Evolutionary conservation across 2,888 invertebrate genomes (phyloP).

Genomic region (Lissonota sp.): DNA sequence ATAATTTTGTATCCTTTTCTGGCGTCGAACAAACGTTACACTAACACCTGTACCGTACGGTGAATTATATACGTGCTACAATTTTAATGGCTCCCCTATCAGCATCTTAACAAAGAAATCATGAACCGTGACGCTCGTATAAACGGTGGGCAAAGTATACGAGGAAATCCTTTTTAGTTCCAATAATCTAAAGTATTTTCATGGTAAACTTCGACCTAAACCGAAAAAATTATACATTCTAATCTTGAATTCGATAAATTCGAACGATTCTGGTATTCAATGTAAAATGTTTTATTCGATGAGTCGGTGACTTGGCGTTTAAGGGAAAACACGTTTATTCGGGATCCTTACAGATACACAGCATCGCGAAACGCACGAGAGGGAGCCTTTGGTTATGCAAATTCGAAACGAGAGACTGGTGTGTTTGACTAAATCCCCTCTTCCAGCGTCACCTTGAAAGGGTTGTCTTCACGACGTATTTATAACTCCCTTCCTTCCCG

Average conservation of each 20-base stretch:
- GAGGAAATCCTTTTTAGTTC: no score
- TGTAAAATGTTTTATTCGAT: not conserved
- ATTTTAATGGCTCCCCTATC: constrained; percentile 11
- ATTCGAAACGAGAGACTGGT: constrained; percentile 73
- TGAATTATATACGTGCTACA: not conserved
- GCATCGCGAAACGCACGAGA: constrained; percentile 51
- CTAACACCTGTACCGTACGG: constrained; percentile 1
- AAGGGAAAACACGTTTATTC: constrained; percentile 45
- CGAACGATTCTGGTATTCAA: no score
- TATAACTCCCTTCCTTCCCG: constrained; percentile 75
- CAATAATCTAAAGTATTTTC: no score
- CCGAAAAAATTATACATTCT: no score
- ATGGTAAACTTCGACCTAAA: no score
- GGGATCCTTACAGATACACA: not conserved
- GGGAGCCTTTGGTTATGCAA: constrained; percentile 81
- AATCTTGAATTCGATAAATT: no score
- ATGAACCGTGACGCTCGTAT: constrained; percentile 42
- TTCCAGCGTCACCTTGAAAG: constrained; percentile 60
- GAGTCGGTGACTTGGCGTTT: not conserved
- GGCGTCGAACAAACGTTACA: no score
- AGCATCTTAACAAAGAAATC: constrained; percentile 14
- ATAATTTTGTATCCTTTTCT: no score
- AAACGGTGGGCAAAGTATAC: constrained; percentile 29
- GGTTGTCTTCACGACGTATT: constrained; percentile 80
- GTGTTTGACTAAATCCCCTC: constrained; percentile 77